phyloP scores from a whole-genome alignment of 2,113 vertebrate species.

The Copsychus sechellarum region DNA sequence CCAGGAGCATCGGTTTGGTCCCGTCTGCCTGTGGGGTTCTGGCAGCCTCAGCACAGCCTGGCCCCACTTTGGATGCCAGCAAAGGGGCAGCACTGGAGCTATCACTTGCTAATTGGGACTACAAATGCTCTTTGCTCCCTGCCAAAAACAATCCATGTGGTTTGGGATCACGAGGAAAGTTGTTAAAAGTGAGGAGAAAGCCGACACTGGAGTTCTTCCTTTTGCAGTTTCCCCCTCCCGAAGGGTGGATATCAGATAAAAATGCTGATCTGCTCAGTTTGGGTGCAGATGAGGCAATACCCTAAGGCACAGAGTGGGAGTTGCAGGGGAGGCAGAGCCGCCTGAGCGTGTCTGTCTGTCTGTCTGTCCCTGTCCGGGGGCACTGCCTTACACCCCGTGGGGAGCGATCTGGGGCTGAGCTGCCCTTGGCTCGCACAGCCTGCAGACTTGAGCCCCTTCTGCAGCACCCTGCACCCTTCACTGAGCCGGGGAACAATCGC shows the following conservation, averaged over 20 bases:
- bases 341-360: not conserved
- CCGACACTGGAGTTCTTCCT: not conserved
- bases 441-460: fast-evolving
- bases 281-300: not conserved
- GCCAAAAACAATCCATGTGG: not conserved
- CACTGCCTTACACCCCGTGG: fast-evolving
- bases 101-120: not conserved
- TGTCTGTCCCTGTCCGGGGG: not conserved
- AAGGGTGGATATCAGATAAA: not conserved
- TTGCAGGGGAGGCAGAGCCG: not conserved
- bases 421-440: not conserved
- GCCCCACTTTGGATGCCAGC: not conserved
- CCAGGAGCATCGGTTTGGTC: fast-evolving
- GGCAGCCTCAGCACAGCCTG: not conserved
- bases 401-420: not conserved
- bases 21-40: not conserved
- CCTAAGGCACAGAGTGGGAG: not conserved
- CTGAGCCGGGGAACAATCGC: fast-evolving
- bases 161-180: not conserved
- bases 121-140: not conserved
- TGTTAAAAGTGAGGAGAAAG: not conserved
- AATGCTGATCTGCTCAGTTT: not conserved
- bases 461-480: not conserved
- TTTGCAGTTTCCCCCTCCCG: not conserved
- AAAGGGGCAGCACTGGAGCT: not conserved